Evolutionary conservation across 2,113 vertebrate genomes (phyloP), one percentile per base, ranked within the genome.

Genomic region (Anoplopoma fimbria): DNA sequence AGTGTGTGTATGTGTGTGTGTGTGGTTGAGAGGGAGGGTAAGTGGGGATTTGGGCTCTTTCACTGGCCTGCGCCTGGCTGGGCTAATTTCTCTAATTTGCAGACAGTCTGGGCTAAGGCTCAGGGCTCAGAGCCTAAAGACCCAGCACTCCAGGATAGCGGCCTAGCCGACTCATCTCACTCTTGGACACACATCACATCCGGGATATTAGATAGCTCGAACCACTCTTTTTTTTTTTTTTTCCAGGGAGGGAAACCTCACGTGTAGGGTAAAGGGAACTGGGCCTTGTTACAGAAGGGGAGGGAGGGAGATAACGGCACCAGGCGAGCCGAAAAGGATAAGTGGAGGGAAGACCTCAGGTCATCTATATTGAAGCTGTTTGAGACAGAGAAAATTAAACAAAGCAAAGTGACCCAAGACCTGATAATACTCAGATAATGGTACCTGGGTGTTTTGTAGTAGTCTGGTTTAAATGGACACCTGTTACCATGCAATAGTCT

Each of bases 1-100:
- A 53, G 83, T 33, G 55, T 64, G 63, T n/a, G 83, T 40, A 49
- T 64, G 63, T n/a, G 72, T 68, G 67, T 78, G 53, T 47, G 84
- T 74, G 55, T 34, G 14, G 23, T 45, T 42, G 77, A 68, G 71
- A 78, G 63, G 60, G 64, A 65, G 77, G 77, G 75, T 68, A 72
- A 51, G 27, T 34, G 14, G 40, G 70, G 87, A 87, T 84, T 83
- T 87, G 73, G 83, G 84, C 61, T 90, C 90, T 94, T 92, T 93
- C 92, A 91, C 93, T 93, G 88, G 64, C 69, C 84, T 9, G 77
- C 7, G 73, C 83, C 85, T 47, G 67, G 71, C 86, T 91, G 84
- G 79, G 94, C 94, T 95, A 95, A 95, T 95, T 95, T 94, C 92
- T 94, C 88, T 94, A 95, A 95, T 95, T 93, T 92, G 91, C 92